A percentile compares a stretch with the other conserved stretches of the same genome.
phyloP scores from a whole-genome alignment of 2,888 invertebrate genomes.

The Perdita meconis region DNA sequence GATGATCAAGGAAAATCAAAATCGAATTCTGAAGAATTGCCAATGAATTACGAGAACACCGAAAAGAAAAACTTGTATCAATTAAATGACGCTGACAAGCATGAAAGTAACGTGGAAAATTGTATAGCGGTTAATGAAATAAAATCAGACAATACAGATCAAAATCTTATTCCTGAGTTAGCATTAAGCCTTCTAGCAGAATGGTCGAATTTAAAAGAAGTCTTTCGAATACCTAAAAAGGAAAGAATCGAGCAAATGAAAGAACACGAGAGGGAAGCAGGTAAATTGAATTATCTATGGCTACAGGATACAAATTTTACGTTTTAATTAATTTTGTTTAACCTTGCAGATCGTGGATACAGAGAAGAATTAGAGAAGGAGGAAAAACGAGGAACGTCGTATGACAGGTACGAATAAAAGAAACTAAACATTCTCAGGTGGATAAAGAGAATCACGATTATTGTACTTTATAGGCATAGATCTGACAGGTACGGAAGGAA shows the following conservation, averaged over 20 bases:
- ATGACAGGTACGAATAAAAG: constrained; percentile 77
- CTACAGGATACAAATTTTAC: not conserved
- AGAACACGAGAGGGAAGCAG: constrained; percentile 96
- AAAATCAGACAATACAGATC: constrained; percentile 71
- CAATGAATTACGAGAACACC: constrained; percentile 72
- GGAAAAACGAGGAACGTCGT: constrained; percentile 79
- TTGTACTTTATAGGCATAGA: constrained; percentile 65
- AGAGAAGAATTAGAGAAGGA: constrained; percentile 83
- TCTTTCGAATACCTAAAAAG: constrained; percentile 96
- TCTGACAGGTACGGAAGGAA: constrained; percentile 77
- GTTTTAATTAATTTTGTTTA: constrained; percentile 1
- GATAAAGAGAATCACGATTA: not conserved
- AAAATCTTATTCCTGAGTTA: constrained; percentile 84
- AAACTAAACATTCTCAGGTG: not conserved
- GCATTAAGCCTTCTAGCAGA: constrained; percentile 88
- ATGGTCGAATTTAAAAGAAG: constrained; percentile 91
- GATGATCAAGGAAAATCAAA: constrained; percentile 77
- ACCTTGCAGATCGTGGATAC: constrained; percentile 81
- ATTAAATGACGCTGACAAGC: constrained; percentile 61
- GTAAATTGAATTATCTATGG: constrained; percentile 78
- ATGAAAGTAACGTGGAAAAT: constrained; percentile 67
- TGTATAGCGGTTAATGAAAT: constrained; percentile 52
- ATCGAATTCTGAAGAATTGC: constrained; percentile 68
- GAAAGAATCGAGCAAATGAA: constrained; percentile 97
- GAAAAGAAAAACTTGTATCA: constrained; percentile 70